A percentile compares a stretch with the other conserved stretches of the same genome.
Evolutionary conservation across 2,797 vertebrate species (phyloP).

Genomic region (Mus caroli): DNA sequence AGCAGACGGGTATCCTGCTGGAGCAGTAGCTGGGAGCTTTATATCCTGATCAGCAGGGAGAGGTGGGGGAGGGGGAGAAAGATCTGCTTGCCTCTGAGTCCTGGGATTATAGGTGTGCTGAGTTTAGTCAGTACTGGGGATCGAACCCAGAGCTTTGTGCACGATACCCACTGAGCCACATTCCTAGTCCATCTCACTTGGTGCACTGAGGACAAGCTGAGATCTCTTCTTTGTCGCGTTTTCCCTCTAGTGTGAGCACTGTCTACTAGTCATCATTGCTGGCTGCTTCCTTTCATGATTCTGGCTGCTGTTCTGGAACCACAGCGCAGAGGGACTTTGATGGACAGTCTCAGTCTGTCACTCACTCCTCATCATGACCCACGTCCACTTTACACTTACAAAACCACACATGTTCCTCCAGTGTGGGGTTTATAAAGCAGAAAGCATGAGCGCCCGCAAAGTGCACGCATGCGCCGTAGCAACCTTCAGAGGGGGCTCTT

Average conservation of each 20-base stretch:
- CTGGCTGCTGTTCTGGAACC: not conserved
- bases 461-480: fast-evolving
- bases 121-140: not conserved
- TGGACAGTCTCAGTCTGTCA: not conserved
- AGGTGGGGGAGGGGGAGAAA: not conserved
- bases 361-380: not conserved
- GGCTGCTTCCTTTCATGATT: not conserved
- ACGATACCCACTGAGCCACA: not conserved
- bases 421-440: not conserved
- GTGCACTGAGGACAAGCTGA: not conserved
- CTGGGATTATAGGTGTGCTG: not conserved
- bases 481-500: fast-evolving
- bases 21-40: too few species aligned
- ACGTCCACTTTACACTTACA: not conserved
- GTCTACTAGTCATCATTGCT: too few species aligned
- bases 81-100: not conserved
- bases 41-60: too few species aligned
- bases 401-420: too few species aligned
- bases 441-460: not conserved
- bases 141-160: not conserved
- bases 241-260: not conserved
- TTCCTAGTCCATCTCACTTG: not conserved
- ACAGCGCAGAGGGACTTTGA: not conserved
- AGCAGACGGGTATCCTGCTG: too few species aligned
- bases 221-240: not conserved